Evolutionary conservation across 2,113 vertebrate species (phyloP).

Genomic region (Ammodytes dubius): DNA sequence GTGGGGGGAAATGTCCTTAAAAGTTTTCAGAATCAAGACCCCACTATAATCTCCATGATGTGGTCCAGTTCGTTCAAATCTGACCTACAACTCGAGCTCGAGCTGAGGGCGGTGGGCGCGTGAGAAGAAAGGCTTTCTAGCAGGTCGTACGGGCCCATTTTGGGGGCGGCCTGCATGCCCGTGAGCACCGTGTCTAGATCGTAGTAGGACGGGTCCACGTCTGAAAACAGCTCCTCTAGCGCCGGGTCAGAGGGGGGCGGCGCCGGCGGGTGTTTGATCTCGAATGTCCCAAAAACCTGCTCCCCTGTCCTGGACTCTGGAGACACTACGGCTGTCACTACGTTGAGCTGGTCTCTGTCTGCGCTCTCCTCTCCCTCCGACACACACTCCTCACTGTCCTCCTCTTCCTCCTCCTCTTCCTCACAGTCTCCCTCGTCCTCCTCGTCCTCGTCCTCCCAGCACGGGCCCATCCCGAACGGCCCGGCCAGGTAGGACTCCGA

Average conservation of each 20-base stretch:
- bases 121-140: constrained; percentile 90
- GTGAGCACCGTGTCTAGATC: constrained; percentile 96
- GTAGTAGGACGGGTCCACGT: constrained; percentile 94
- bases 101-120: constrained; percentile 82
- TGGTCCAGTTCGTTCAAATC: constrained; percentile 98
- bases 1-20: background rate
- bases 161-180: constrained; percentile 90
- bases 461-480: constrained; percentile 82
- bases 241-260: constrained; percentile 84
- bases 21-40: constrained; percentile 86
- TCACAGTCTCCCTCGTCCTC: constrained; percentile 78
- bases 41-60: constrained; percentile 98
- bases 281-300: constrained; percentile 96
- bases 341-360: constrained; percentile 67
- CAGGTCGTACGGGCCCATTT: constrained; percentile 90
- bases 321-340: no score
- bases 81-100: constrained; percentile 90
- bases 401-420: constrained; percentile 84
- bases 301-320: constrained; percentile 88
- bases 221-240: constrained; percentile 93
- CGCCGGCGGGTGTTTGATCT: constrained; percentile 88
- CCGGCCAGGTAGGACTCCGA: constrained; percentile 78
- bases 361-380: constrained; percentile 81
- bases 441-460: constrained; percentile 89
- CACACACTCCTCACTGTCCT: constrained; percentile 88